Percentiles rank a stretch among this genome's conserved stretches.
Evolutionary conservation across 2,888 invertebrate genomes (phyloP).

Genomic region (Volucella bombylans): DNA sequence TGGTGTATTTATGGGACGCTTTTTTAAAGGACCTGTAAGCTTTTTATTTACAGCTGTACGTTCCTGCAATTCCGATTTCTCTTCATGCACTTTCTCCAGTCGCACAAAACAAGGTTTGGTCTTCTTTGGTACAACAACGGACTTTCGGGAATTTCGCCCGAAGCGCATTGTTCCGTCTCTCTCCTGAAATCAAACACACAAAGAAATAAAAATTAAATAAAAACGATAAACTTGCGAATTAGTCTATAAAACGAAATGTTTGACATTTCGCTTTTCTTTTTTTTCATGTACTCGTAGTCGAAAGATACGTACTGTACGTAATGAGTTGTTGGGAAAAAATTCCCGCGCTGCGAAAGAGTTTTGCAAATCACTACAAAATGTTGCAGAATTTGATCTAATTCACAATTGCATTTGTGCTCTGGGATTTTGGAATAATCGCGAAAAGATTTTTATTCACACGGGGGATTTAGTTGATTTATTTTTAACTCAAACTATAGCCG

Average conservation of each 20-base stretch:
- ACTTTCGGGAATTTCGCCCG: slow-evolving; percentile 77
- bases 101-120: slow-evolving; percentile 81
- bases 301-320: slow-evolving; percentile 61
- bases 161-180: slow-evolving; percentile 79
- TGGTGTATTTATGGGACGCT: slow-evolving; percentile 28
- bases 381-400: background rate
- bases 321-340: slow-evolving; percentile 13
- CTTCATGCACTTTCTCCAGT: slow-evolving; percentile 77
- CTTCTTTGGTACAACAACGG: slow-evolving; percentile 76
- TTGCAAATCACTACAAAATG: background rate
- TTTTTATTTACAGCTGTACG: slow-evolving; percentile 59
- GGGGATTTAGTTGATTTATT: slow-evolving; percentile 30
- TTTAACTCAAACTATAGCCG: slow-evolving; percentile 38
- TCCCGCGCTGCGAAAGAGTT: slow-evolving; percentile 47
- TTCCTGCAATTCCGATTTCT: slow-evolving; percentile 27
- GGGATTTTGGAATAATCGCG: slow-evolving; percentile 1
- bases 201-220: slow-evolving; percentile 58
- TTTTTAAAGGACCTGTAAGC: slow-evolving; percentile 57
- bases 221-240: background rate
- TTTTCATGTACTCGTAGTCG: background rate
- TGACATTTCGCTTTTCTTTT: slow-evolving; percentile 17
- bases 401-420: background rate
- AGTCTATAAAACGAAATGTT: slow-evolving; percentile 51
- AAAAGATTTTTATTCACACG: background rate
- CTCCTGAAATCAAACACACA: slow-evolving; percentile 65